These are phyloP conservation scores for Tetrapedia diversipes DNA, from an alignment of 2,888 invertebrate genomes.

Conservation along the genomic window DNA sequence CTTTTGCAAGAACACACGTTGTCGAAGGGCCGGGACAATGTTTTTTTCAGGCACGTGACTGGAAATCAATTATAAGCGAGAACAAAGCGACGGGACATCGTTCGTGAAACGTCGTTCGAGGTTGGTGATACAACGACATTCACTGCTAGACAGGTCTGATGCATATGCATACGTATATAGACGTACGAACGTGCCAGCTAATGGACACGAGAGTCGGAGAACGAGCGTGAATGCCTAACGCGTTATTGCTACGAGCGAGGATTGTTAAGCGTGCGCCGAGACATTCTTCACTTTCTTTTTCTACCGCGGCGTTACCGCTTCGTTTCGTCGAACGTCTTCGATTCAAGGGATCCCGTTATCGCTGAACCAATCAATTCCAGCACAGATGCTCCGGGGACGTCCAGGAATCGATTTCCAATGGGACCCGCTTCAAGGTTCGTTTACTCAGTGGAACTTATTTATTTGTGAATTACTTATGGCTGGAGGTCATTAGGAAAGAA, in stretches of 20 bases:
- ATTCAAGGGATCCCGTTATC: neutral
- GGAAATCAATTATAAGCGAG: constrained; percentile 64
- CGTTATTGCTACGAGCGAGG: constrained; percentile 1
- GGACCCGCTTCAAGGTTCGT: constrained; percentile 7
- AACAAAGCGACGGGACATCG: constrained; percentile 45
- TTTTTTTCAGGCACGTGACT: constrained; percentile 66
- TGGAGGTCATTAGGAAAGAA: too few relatives aligned
- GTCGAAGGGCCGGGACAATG: constrained; percentile 16
- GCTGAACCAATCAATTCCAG: neutral
- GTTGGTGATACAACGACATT: constrained; percentile 44
- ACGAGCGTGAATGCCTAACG: constrained; percentile 4
- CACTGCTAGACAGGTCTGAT: constrained; percentile 6
- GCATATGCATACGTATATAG: too few relatives aligned
- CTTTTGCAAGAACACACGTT: constrained; percentile 54
- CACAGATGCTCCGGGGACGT: neutral
- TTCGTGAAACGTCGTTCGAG: constrained; percentile 33
- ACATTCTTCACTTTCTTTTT: neutral
- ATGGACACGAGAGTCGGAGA: neutral
- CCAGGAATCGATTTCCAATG: neutral
- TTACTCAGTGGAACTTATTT: too few relatives aligned
- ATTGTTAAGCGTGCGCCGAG: neutral
- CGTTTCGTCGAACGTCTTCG: neutral
- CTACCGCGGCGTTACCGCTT: neutral
- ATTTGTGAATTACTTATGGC: too few relatives aligned
- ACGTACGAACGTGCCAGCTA: constrained; percentile 35